Percentiles rank a stretch among this genome's conserved stretches.
phyloP scores from a whole-genome alignment of 2,113 vertebrate genomes.

The Rhabdomys dilectus region DNA sequence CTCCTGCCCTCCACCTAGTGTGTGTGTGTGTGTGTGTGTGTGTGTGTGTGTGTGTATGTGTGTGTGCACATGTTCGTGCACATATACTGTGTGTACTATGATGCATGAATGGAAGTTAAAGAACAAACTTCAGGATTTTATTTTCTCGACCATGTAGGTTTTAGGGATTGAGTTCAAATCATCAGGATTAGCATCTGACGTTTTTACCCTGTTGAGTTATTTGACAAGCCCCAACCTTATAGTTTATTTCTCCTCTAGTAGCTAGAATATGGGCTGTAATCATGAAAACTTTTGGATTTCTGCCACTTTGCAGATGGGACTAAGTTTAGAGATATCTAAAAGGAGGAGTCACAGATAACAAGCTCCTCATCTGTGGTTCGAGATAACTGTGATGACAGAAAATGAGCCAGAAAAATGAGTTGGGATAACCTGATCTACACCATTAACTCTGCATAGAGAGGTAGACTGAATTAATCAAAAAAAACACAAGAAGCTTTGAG shows the following conservation, averaged over 20 bases:
- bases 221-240: not conserved
- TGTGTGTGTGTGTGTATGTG: not conserved
- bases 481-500: not conserved
- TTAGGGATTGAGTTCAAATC: not conserved
- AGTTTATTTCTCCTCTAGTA: not conserved
- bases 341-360: rapidly evolving
- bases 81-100: not conserved
- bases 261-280: not conserved
- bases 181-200: not conserved
- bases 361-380: not conserved
- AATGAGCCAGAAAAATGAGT: not conserved
- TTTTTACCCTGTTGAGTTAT: not conserved
- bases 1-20: not conserved
- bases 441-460: not conserved
- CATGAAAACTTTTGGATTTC: not conserved
- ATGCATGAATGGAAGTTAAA: not conserved
- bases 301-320: not conserved
- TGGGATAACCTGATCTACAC: not conserved
- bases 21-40: not conserved
- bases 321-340: not conserved
- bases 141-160: too few relatives aligned
- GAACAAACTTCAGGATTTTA: not conserved
- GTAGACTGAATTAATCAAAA: not conserved
- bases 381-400: not conserved
- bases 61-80: not conserved